A percentile compares a stretch with the other conserved stretches of the same genome.
These are phyloP conservation scores for Drosophila nannoptera DNA, from an alignment of 1,140 invertebrate genomes.

Conservation along the genomic window DNA sequence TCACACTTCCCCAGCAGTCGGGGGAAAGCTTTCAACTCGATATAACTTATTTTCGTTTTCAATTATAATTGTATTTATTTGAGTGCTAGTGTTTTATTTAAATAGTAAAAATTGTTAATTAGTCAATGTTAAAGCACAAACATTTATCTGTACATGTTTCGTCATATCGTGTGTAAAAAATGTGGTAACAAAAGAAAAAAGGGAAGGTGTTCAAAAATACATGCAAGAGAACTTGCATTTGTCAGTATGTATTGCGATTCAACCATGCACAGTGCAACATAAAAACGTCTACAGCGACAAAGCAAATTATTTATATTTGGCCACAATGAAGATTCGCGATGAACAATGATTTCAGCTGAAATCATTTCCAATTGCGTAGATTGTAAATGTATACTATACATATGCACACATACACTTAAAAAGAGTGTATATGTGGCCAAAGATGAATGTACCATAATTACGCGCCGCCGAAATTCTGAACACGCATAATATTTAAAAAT, in stretches of 20 bases:
- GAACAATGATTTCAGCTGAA: constrained; percentile 60
- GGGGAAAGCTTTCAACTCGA: constrained; percentile 35
- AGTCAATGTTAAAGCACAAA: constrained; percentile 27
- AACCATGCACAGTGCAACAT: constrained; percentile 37
- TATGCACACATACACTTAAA: constrained; percentile 13
- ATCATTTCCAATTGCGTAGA: constrained; percentile 65
- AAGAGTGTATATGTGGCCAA: constrained; percentile 18
- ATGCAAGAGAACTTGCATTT: constrained; percentile 16
- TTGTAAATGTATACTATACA: constrained; percentile 17
- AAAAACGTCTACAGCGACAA: constrained; percentile 39
- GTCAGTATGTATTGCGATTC: constrained; percentile 35
- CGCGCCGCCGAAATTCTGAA: constrained; percentile 44
- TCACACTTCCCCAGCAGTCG: constrained; percentile 12
- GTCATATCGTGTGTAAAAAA: constrained; percentile 10
- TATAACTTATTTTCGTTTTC: constrained; percentile 50
- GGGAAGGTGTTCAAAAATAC: constrained; percentile 32
- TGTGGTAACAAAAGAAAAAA: constrained; percentile 20
- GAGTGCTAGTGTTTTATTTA: constrained; percentile 35
- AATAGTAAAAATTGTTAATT: constrained; percentile 32
- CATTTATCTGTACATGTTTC: constrained; percentile 23
- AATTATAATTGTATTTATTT: constrained; percentile 43
- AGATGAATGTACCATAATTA: constrained; percentile 54
- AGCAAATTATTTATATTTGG: constrained; percentile 39
- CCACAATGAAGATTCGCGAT: constrained; percentile 42
- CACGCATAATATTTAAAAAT: constrained; percentile 51